A percentile compares a stretch with the other conserved stretches of the same genome.
Conservation (phyloP, 2,113 vertebrate genomes). For the Nicator chloris region DNA sequence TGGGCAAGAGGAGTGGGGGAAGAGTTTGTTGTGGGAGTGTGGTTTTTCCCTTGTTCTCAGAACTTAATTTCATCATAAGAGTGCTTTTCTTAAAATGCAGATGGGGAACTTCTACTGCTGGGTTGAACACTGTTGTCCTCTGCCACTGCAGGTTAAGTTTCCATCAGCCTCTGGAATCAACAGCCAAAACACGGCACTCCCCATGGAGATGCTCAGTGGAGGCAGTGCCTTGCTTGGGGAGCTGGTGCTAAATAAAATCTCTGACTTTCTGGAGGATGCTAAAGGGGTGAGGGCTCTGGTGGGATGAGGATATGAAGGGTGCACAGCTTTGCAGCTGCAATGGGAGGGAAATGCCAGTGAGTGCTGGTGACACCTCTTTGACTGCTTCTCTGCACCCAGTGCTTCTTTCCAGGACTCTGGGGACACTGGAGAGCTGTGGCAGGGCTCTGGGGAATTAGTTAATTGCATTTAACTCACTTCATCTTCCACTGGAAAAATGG, state of each 20-base stretch:
- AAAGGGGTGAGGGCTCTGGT: not conserved
- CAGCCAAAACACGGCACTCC: fast-evolving
- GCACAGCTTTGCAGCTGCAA: not conserved
- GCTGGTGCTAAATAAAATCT: not conserved
- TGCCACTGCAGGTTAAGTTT: not conserved
- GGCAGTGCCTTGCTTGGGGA: not conserved
- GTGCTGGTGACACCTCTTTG: not conserved
- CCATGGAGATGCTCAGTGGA: not conserved
- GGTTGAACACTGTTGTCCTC: not conserved
- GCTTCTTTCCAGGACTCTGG: not conserved
- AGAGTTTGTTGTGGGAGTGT: fast-evolving
- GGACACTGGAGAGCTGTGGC: not conserved
- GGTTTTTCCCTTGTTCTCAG: not conserved
- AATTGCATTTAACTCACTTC: constrained; percentile 44
- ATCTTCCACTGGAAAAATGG: not conserved
- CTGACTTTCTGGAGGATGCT: not conserved
- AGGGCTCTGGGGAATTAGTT: constrained; percentile 49
- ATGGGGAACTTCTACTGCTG: not conserved
- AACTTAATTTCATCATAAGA: not conserved
- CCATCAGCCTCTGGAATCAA: not conserved
- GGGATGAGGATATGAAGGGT: not conserved
- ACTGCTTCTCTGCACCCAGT: not conserved
- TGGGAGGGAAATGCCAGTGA: not conserved
- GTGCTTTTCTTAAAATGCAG: not conserved
- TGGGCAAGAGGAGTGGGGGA: not conserved